Conservation (phyloP, 1,140 invertebrate species). For the Scaptomyza pallida region DNA sequence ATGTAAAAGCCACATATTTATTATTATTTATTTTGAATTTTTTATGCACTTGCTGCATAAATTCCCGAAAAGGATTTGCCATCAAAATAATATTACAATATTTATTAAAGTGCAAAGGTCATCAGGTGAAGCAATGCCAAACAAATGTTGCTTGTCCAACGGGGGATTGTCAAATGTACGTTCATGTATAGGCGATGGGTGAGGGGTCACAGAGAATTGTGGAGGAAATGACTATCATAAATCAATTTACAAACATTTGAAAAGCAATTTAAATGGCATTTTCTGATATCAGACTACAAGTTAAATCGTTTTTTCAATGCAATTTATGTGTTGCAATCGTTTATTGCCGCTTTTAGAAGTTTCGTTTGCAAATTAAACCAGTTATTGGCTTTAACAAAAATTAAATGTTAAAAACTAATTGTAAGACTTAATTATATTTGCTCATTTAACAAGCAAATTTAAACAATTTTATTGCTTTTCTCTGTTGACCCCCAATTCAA, state of each 20-base stretch:
- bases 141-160: background rate
- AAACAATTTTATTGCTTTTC: background rate
- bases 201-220: conserved; percentile 1
- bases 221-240: conserved; percentile 64
- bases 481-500: too few species aligned
- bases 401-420: background rate
- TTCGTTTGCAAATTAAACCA: background rate
- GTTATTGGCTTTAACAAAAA: background rate
- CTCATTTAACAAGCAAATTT: conserved; percentile 8
- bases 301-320: conserved; percentile 28
- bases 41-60: conserved; percentile 68
- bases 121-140: conserved; percentile 10
- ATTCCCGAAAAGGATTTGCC: conserved; percentile 43
- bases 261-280: conserved; percentile 66
- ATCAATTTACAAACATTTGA: conserved; percentile 64
- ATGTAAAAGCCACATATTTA: conserved; percentile 13
- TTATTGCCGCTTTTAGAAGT: conserved; percentile 5
- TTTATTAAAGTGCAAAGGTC: conserved; percentile 44
- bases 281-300: conserved; percentile 39
- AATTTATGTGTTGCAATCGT: conserved; percentile 30
- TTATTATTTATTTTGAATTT: conserved; percentile 16
- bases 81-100: conserved; percentile 51
- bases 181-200: too few species aligned
- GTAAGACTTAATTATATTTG: conserved; percentile 8
- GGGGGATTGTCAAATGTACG: conserved; percentile 10